phyloP scores from a whole-genome alignment of 2,113 vertebrate genomes.

The Cavia porcellus region DNA sequence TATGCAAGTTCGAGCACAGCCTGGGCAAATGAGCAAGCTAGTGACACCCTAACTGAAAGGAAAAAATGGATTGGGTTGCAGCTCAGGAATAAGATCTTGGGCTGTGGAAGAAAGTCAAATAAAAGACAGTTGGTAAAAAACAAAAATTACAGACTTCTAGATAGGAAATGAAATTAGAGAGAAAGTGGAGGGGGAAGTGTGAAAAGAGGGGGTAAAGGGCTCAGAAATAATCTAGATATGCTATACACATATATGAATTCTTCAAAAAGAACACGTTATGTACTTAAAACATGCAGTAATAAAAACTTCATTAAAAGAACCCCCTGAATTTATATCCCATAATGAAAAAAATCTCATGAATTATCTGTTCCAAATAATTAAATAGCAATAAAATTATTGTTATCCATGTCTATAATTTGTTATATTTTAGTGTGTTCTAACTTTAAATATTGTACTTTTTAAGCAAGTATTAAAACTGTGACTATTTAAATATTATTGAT shows the following conservation, averaged over 20 bases:
- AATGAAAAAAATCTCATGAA: neutral
- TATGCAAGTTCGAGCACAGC: neutral
- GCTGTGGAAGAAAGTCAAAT: neutral
- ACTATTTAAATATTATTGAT: constrained; percentile 25
- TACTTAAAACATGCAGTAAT: neutral
- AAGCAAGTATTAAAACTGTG: constrained; percentile 30
- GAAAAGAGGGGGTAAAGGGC: neutral
- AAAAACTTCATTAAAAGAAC: neutral
- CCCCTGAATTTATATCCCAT: neutral
- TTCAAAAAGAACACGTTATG: neutral
- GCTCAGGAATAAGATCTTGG: neutral
- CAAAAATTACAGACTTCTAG: neutral
- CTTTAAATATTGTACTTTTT: neutral
- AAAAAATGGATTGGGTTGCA: neutral
- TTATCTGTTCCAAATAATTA: constrained; percentile 46
- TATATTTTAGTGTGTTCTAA: constrained; percentile 32
- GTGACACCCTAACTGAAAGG: neutral
- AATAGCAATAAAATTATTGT: constrained; percentile 21
- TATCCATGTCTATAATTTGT: neutral
- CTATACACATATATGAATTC: neutral
- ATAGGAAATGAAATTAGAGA: neutral
- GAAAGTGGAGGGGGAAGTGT: neutral
- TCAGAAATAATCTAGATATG: neutral
- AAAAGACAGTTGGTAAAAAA: neutral
- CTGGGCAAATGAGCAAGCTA: neutral